Evolutionary conservation across 2,113 vertebrate genomes (phyloP).

Genomic region (Oreochromis niloticus): DNA sequence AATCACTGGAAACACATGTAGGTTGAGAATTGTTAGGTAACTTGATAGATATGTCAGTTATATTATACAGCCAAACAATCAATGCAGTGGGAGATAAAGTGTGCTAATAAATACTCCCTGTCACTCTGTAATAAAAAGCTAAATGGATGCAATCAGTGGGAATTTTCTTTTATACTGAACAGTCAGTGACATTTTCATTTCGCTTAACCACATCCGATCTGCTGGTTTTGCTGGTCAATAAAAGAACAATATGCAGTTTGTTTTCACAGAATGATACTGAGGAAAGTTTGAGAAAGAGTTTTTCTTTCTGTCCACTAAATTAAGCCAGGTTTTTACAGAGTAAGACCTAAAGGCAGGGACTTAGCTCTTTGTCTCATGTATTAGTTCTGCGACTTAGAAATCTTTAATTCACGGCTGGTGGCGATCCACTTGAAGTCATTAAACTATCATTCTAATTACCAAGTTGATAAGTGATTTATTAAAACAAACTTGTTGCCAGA

Average conservation of each 20-base stretch:
- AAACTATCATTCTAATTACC: not conserved
- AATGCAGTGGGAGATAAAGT: not conserved
- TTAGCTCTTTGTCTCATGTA: not conserved
- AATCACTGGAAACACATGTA: not conserved
- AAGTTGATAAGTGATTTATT: not conserved
- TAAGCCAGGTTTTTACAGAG: not conserved
- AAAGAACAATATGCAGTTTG: not conserved
- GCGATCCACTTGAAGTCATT: not conserved
- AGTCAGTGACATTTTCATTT: not conserved
- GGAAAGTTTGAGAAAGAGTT: not conserved
- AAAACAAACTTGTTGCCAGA: not conserved
- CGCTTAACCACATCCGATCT: not conserved
- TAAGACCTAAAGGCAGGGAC: not conserved
- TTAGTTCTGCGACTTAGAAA: not conserved
- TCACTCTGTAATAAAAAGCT: not conserved
- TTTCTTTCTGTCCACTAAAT: not conserved
- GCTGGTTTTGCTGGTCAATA: not conserved
- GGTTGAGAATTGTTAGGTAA: not conserved
- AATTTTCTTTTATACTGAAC: not conserved
- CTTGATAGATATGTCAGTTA: not conserved
- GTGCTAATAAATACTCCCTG: not conserved
- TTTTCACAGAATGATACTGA: not conserved
- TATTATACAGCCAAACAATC: not conserved
- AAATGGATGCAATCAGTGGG: not conserved
- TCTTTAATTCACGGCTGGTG: not conserved